Evolutionary conservation across 30 jellyfish, hydroid and myxozoan species (phyloP).

Genomic region (Chrysaora quinquecirrha): DNA sequence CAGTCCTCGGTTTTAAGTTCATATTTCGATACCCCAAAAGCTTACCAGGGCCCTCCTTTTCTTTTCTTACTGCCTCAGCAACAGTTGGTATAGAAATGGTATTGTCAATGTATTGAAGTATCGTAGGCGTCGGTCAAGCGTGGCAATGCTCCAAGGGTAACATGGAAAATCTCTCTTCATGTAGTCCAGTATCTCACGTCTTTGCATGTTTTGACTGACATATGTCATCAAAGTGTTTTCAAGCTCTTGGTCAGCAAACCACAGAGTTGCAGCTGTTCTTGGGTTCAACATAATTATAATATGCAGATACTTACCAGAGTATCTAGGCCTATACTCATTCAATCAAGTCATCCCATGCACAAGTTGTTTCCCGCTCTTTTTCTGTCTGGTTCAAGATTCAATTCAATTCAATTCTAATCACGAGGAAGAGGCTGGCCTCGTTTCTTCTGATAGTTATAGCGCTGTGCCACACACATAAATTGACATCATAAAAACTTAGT

Average conservation of each 20-base stretch:
- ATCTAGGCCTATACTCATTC: background rate
- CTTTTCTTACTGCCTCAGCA: conserved; percentile 51
- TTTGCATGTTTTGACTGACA: conserved; percentile 43
- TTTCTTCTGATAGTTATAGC: conserved; percentile 32
- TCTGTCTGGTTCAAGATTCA: background rate
- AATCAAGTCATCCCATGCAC: background rate
- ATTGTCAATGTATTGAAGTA: conserved; percentile 60
- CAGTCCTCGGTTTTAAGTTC: conserved; percentile 47
- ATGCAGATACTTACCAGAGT: background rate
- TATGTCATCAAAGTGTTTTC: conserved; percentile 41
- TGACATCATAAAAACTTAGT: background rate
- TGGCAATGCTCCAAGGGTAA: conserved; percentile 60
- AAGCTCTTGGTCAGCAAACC: conserved; percentile 30
- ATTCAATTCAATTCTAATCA: conserved; percentile 4
- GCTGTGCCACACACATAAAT: conserved; percentile 35
- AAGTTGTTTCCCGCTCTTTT: conserved; percentile 5
- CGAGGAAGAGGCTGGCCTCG: conserved; percentile 39
- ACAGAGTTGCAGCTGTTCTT: conserved; percentile 5
- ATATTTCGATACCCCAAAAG: conserved; percentile 49
- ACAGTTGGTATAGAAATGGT: conserved; percentile 28
- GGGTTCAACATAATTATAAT: background rate
- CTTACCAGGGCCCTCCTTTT: conserved; percentile 75
- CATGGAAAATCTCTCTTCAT: conserved; percentile 48
- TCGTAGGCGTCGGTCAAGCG: conserved; percentile 46
- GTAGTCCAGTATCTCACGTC: conserved; percentile 61